phyloP scores from a whole-genome alignment of 2,888 invertebrate genomes.

The Schizotus pectinicornis region DNA sequence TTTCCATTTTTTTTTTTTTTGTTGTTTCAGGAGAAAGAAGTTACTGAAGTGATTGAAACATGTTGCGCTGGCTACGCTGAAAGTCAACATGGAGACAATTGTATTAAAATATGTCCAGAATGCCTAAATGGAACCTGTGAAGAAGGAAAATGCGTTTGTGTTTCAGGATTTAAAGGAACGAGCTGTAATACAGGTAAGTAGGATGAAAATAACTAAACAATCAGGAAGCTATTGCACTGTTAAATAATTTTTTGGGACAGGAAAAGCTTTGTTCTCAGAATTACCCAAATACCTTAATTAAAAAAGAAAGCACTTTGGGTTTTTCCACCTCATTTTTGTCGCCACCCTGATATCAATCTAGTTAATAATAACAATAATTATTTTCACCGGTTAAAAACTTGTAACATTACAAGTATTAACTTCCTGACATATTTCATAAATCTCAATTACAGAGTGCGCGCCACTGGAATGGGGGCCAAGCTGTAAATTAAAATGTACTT shows the following conservation, averaged over 20 bases:
- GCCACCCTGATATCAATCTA: too few species aligned
- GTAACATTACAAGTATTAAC: neutral
- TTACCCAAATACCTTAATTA: too few species aligned
- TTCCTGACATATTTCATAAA: neutral
- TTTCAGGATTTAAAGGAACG: conserved; percentile 67
- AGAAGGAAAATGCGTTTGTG: conserved; percentile 65
- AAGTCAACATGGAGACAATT: conserved; percentile 54
- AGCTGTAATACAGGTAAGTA: conserved; percentile 67
- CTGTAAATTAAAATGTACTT: conserved; percentile 72
- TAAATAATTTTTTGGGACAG: neutral
- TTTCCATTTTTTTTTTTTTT: too few species aligned
- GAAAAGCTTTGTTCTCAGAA: too few species aligned
- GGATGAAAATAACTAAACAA: conserved; percentile 5
- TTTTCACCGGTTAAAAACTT: neutral
- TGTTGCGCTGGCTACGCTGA: conserved; percentile 80
- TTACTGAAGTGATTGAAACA: conserved; percentile 69
- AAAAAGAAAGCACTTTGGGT: too few species aligned
- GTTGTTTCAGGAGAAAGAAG: conserved; percentile 69
- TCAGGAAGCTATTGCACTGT: too few species aligned
- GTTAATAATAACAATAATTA: neutral
- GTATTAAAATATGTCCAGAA: conserved; percentile 56
- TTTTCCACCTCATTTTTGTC: too few species aligned
- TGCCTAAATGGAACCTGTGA: conserved; percentile 68
- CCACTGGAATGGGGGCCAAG: conserved; percentile 75
- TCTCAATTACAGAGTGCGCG: conserved; percentile 66